Percentiles rank a stretch among this genome's conserved stretches.
phyloP scores from a whole-genome alignment of 2,888 invertebrate species.

The Cantharis nigra region DNA sequence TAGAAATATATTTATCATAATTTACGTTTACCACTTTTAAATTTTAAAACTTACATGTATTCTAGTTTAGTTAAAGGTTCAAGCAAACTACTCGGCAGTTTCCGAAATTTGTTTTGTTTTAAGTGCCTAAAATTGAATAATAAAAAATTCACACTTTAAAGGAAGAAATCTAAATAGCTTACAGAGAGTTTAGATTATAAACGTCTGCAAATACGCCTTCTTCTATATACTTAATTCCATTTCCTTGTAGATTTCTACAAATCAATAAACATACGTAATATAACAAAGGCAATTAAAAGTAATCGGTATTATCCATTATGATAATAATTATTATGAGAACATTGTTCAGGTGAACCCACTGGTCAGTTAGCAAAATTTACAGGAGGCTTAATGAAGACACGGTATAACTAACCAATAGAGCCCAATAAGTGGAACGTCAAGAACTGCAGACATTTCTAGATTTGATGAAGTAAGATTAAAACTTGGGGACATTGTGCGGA shows the following conservation, averaged over 20 bases:
- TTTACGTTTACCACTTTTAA: not conserved
- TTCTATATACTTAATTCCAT: slow-evolving; percentile 54
- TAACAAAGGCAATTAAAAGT: not conserved
- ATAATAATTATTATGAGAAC: too few species aligned
- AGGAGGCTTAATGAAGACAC: too few species aligned
- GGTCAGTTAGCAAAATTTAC: too few species aligned
- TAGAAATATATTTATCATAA: slow-evolving; percentile 37
- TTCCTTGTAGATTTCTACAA: slow-evolving; percentile 57
- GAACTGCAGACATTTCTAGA: too few species aligned
- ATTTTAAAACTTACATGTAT: slow-evolving; percentile 55
- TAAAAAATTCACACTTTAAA: not conserved
- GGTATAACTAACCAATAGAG: too few species aligned
- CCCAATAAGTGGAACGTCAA: too few species aligned
- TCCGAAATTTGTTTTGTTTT: slow-evolving; percentile 50
- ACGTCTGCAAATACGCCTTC: slow-evolving; percentile 54
- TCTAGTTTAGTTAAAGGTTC: slow-evolving; percentile 52
- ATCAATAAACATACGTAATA: not conserved
- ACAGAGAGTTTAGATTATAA: slow-evolving; percentile 56
- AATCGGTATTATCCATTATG: too few species aligned
- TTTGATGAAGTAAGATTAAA: too few species aligned
- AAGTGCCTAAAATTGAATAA: slow-evolving; percentile 41
- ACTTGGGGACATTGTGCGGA: too few species aligned
- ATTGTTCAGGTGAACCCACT: too few species aligned
- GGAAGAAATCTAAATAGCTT: slow-evolving; percentile 31
- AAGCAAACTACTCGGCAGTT: slow-evolving; percentile 52